Conservation (phyloP, 2,888 invertebrate genomes). For the Tigriopus californicus region DNA sequence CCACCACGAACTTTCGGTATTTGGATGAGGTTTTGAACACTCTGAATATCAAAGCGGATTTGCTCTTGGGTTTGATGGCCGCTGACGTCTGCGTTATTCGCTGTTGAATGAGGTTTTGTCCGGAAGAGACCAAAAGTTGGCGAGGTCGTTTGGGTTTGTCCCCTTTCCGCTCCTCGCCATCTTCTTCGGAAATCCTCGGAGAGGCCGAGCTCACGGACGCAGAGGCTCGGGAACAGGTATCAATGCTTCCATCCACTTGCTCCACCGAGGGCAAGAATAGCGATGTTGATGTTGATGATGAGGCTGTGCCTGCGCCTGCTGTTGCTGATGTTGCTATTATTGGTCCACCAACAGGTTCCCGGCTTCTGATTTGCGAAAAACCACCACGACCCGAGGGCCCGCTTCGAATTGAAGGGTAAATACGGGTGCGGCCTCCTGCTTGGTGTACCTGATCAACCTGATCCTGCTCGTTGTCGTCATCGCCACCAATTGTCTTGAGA, state of each 20-base stretch:
- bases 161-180: neutral
- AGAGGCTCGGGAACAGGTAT: neutral
- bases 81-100: neutral
- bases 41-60: neutral
- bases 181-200: neutral
- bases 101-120: neutral
- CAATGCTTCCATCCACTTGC: neutral
- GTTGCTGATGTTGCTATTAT: no score
- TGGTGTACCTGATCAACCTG: no score
- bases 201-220: neutral
- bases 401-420: no score
- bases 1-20: conserved; percentile 3
- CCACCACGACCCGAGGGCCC: no score
- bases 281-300: no score
- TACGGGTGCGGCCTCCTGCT: no score
- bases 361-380: no score
- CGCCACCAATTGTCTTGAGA: neutral
- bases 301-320: no score
- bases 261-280: no score
- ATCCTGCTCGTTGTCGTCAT: neutral
- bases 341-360: no score
- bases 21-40: neutral
- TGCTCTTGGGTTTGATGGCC: neutral
- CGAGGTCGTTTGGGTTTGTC: neutral
- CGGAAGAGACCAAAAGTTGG: neutral